Evolutionary conservation across 2,797 vertebrate species (phyloP).

Genomic region (Cyprinella venusta): DNA sequence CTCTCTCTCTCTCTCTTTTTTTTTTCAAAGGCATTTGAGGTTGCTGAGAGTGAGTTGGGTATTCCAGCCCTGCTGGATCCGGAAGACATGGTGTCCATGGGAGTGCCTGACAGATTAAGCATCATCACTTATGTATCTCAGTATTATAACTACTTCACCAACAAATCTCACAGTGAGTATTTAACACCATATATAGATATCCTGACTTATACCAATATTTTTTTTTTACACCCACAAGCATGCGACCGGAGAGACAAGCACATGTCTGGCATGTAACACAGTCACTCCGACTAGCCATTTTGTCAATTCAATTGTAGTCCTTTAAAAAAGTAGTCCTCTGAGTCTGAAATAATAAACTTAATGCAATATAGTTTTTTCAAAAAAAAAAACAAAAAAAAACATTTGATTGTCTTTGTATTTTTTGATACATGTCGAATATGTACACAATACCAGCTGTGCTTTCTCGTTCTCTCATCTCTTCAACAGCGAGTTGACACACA

Average conservation of each 20-base stretch:
- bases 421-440: too few relatives aligned
- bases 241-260: neutral
- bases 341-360: too few relatives aligned
- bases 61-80: conserved; percentile 96
- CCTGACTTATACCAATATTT: neutral
- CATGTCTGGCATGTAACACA: neutral
- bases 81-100: conserved; percentile 97
- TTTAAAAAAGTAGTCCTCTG: too few relatives aligned
- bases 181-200: neutral
- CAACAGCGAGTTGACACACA: too few relatives aligned
- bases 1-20: neutral
- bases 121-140: conserved; percentile 98
- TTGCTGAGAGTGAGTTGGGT: conserved; percentile 91
- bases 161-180: conserved; percentile 77
- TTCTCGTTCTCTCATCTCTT: too few relatives aligned
- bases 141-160: conserved; percentile 95
- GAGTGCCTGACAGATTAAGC: conserved; percentile 93
- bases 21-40: conserved; percentile 79
- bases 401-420: too few relatives aligned
- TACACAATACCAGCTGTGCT: too few relatives aligned
- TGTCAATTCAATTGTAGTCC: too few relatives aligned
- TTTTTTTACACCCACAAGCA: neutral
- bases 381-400: too few relatives aligned
- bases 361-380: too few relatives aligned
- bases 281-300: too few relatives aligned